Evolutionary conservation across 2,888 invertebrate genomes (phyloP).

Genomic region (Cremastobaeus sp.): DNA sequence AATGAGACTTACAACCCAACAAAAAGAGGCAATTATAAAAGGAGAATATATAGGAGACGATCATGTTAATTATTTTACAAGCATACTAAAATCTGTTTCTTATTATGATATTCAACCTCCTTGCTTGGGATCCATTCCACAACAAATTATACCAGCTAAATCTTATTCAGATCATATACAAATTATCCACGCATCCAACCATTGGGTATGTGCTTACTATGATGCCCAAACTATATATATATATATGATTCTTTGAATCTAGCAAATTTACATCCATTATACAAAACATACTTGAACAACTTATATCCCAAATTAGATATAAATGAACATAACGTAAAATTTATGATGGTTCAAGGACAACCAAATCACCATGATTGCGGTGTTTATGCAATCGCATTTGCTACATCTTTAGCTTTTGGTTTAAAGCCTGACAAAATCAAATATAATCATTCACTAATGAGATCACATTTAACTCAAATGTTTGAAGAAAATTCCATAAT

Average conservation of each 20-base stretch:
- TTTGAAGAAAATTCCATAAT: not conserved
- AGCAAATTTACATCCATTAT: not conserved
- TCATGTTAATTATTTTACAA: not conserved
- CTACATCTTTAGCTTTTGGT: conserved; percentile 18
- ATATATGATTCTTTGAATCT: conserved; percentile 19
- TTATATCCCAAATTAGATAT: not conserved
- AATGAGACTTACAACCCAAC: too few species aligned
- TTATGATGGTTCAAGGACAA: conserved; percentile 10
- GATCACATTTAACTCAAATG: not conserved
- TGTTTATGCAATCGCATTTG: conserved; percentile 13
- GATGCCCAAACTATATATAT: conserved; percentile 3
- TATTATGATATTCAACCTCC: conserved; percentile 13
- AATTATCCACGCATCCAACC: not conserved
- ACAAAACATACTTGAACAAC: not conserved
- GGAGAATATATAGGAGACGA: not conserved
- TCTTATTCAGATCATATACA: not conserved
- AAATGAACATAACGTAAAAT: not conserved
- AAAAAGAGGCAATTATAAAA: not conserved
- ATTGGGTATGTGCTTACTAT: conserved; percentile 15
- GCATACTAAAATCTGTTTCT: not conserved
- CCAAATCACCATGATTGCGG: conserved; percentile 10
- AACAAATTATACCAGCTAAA: conserved; percentile 1
- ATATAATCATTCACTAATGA: not conserved
- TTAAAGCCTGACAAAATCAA: conserved; percentile 3
- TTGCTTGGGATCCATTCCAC: not conserved